Percentiles rank a stretch among this genome's conserved stretches.
Conservation (phyloP, 2,113 vertebrate genomes). For the Cryptomyrus ogoouensis region DNA sequence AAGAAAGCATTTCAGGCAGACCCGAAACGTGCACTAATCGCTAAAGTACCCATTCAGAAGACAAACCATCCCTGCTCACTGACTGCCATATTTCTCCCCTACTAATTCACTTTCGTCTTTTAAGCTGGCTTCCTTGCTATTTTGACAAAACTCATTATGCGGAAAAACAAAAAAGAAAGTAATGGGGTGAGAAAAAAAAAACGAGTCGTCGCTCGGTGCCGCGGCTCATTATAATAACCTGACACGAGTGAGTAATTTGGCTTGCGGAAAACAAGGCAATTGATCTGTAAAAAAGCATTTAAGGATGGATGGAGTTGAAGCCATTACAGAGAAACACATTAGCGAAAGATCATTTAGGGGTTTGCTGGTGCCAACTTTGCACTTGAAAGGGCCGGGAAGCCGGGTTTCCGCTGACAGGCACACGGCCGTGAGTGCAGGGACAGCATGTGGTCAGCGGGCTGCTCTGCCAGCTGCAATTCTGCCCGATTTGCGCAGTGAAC, state of each 20-base stretch:
- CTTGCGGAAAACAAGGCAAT: slow-evolving; percentile 44
- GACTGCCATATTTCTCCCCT: slow-evolving; percentile 43
- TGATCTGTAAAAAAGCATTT: slow-evolving; percentile 49
- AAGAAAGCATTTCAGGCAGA: slow-evolving; percentile 36
- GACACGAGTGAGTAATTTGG: slow-evolving; percentile 61
- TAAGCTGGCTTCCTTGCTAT: slow-evolving; percentile 35
- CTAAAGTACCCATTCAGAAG: slow-evolving; percentile 11
- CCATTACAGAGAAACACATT: slow-evolving; percentile 44
- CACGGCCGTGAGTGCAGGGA: not conserved
- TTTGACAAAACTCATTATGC: slow-evolving; percentile 50
- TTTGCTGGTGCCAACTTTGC: slow-evolving; percentile 38
- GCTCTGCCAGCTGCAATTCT: not conserved
- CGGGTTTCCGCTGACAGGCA: not conserved
- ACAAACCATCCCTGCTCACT: slow-evolving; percentile 42
- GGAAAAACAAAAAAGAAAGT: slow-evolving; percentile 37
- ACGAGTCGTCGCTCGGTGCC: slow-evolving; percentile 35
- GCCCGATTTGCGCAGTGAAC: not conserved
- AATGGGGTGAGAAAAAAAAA: slow-evolving; percentile 46
- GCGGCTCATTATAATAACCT: slow-evolving; percentile 61
- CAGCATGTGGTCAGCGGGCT: not conserved
- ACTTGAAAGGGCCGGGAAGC: slow-evolving; percentile 44
- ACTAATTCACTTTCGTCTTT: slow-evolving; percentile 45
- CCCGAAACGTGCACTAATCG: not conserved
- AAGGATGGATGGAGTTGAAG: slow-evolving; percentile 48
- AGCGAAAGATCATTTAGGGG: slow-evolving; percentile 38